Conservation (phyloP, 2,113 vertebrate species). For the Eublepharis macularius region DNA sequence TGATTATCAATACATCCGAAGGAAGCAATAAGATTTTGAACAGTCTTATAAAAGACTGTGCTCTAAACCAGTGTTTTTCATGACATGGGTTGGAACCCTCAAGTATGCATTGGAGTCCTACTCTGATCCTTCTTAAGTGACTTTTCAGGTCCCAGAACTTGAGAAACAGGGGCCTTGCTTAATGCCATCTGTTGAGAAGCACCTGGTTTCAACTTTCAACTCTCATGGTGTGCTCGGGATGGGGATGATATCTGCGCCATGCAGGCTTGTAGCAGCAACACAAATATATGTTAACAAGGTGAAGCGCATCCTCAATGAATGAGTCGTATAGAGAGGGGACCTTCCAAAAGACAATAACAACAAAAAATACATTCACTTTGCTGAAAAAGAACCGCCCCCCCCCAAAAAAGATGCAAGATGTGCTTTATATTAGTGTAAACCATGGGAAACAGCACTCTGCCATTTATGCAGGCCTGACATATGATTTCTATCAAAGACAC, state of each 20-base stretch:
- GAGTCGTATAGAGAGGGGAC: background rate
- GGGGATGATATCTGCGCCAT: slow-evolving; percentile 31
- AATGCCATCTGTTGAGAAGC: background rate
- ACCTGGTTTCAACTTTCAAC: background rate
- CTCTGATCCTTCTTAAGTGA: no score
- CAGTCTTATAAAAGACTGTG: background rate
- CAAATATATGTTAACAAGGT: background rate
- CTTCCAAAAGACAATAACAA: background rate
- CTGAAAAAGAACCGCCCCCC: slow-evolving; percentile 47
- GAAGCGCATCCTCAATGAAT: background rate
- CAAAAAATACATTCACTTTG: slow-evolving; percentile 40
- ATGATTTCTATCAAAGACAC: slow-evolving; percentile 69
- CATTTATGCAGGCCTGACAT: slow-evolving; percentile 61
- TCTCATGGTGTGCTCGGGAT: background rate
- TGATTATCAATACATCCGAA: background rate
- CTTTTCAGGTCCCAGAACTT: no score
- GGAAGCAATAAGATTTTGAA: background rate
- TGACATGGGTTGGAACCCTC: no score
- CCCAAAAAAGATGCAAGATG: slow-evolving; percentile 49
- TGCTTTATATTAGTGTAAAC: slow-evolving; percentile 70
- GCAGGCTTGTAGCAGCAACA: slow-evolving; percentile 12
- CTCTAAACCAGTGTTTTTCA: background rate
- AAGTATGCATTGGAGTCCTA: no score
- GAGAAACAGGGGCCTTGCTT: background rate
- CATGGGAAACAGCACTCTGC: slow-evolving; percentile 66